These are phyloP conservation scores for Cremastobaeus sp. DNA, from an alignment of 2,888 invertebrate genomes.

Conservation along the genomic window DNA sequence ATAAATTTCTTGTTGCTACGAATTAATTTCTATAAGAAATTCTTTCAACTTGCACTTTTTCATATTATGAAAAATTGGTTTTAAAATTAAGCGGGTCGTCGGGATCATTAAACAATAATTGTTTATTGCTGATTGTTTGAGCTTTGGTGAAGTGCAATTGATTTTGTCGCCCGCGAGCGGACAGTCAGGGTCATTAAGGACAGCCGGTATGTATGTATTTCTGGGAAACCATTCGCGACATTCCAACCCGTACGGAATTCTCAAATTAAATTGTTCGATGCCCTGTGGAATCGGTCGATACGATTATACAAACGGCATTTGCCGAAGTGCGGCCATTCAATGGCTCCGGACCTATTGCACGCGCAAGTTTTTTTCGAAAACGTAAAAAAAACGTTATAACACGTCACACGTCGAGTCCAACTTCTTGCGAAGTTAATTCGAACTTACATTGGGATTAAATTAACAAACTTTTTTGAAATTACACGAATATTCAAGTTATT, in stretches of 20 bases:
- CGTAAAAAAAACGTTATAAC: not conserved
- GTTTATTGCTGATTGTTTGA: conserved; percentile 46
- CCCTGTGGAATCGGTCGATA: conserved; percentile 63
- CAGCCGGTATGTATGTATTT: conserved; percentile 64
- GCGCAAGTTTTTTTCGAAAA: conserved; percentile 26
- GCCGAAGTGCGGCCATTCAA: conserved; percentile 56
- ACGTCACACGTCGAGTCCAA: not conserved
- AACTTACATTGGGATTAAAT: not conserved
- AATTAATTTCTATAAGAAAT: too few species aligned
- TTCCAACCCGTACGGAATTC: conserved; percentile 67
- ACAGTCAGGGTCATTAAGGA: conserved; percentile 64
- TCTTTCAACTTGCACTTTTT: too few species aligned
- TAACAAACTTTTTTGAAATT: not conserved
- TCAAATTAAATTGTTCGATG: conserved; percentile 71
- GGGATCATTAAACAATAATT: conserved; percentile 36
- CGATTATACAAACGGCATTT: conserved; percentile 60
- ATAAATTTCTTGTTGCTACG: too few species aligned
- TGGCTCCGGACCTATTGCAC: conserved; percentile 24
- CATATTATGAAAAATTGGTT: too few species aligned
- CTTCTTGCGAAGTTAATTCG: not conserved
- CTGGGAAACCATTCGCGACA: conserved; percentile 64
- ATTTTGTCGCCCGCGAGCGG: conserved; percentile 64
- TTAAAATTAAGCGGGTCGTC: conserved; percentile 32
- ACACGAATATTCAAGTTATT: conserved; percentile 19
- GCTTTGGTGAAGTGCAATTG: conserved; percentile 63